A percentile compares a stretch with the other conserved stretches of the same genome.
Conservation (phyloP, 2,888 invertebrate genomes). For the Drepanosiphum platanoidis region DNA sequence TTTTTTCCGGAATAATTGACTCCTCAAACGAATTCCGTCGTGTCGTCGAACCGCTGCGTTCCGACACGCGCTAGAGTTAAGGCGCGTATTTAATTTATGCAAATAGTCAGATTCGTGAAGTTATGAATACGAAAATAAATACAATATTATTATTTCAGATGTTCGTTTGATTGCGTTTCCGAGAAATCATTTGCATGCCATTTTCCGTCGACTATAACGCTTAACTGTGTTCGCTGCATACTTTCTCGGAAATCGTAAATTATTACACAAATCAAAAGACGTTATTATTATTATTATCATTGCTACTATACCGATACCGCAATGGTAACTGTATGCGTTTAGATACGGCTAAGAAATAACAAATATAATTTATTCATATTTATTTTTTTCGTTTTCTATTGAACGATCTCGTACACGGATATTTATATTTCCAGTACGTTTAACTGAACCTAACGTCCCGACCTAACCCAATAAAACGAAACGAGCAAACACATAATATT, state of each 20-base stretch:
- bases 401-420: too few species aligned
- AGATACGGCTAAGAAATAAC: too few species aligned
- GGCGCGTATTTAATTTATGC: not conserved
- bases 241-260: constrained; percentile 11
- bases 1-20: not conserved
- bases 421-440: too few species aligned
- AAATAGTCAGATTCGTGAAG: constrained; percentile 20
- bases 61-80: not conserved
- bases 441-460: too few species aligned
- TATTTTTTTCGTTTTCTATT: too few species aligned
- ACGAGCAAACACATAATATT: not conserved
- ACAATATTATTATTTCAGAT: not conserved
- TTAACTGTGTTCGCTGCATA: not conserved
- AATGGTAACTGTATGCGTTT: too few species aligned
- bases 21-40: constrained; percentile 3
- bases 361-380: too few species aligned
- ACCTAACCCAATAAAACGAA: too few species aligned
- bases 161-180: not conserved
- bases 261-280: too few species aligned
- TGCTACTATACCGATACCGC: too few species aligned
- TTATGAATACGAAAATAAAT: constrained; percentile 19
- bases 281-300: not conserved
- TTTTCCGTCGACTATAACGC: not conserved
- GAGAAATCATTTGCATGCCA: constrained; percentile 10
- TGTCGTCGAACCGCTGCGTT: not conserved